Evolutionary conservation across 2,888 invertebrate genomes (phyloP).

Genomic region (Diplolepis rosae): DNA sequence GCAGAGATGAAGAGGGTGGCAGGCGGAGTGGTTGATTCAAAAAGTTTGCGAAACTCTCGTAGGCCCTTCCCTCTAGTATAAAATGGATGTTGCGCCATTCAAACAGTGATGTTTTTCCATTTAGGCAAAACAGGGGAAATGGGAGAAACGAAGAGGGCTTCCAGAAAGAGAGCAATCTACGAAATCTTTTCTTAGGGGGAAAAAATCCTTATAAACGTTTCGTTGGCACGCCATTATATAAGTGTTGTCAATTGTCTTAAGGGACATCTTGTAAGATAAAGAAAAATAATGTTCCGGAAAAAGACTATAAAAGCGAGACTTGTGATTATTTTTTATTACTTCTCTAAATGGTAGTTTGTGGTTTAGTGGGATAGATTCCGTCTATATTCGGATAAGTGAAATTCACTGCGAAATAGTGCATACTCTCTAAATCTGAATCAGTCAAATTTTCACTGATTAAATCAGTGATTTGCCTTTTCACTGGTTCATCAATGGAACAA

Average conservation of each 20-base stretch:
- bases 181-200: slow-evolving; percentile 1
- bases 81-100: slow-evolving; percentile 47
- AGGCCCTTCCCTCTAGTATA: slow-evolving; percentile 35
- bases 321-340: neutral
- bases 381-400: too few relatives aligned
- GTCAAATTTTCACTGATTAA: too few relatives aligned
- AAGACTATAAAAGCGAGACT: slow-evolving; percentile 4
- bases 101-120: slow-evolving; percentile 56
- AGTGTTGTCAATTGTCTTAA: neutral
- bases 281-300: neutral
- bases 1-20: slow-evolving; percentile 24
- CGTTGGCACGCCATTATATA: slow-evolving; percentile 1
- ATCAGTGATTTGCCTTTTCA: too few relatives aligned
- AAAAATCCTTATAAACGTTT: slow-evolving; percentile 22
- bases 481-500: too few relatives aligned
- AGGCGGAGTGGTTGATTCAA: slow-evolving; percentile 53
- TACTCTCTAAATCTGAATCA: too few relatives aligned
- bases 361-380: too few relatives aligned
- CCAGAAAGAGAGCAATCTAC: slow-evolving; percentile 11
- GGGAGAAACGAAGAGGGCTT: slow-evolving; percentile 27
- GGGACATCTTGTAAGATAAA: slow-evolving; percentile 2
- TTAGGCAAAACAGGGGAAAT: slow-evolving; percentile 47
- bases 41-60: slow-evolving; percentile 56
- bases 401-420: too few relatives aligned
- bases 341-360: neutral